Evolutionary conservation across 1,140 invertebrate genomes (phyloP), one percentile per base, ranked within the genome.

Genomic region (Zaprionus nigranus): DNA sequence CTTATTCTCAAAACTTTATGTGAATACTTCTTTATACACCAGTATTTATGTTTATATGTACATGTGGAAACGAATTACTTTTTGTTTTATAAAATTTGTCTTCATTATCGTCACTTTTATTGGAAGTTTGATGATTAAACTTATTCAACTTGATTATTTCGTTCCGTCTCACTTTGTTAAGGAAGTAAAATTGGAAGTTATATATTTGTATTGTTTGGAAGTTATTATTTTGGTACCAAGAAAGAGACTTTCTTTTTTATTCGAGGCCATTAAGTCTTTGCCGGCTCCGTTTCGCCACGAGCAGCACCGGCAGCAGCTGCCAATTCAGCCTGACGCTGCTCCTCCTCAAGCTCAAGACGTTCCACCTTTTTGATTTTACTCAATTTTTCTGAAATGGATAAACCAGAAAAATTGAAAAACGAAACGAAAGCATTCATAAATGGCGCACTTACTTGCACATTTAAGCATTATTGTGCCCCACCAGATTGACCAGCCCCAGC

Each of bases 401-500:
- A n/a, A 15, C 5, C 6, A 12, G 2, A 30, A 24, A 46, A 0
- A 17, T 56, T 56, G 4, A 40, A 4, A 54, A 46, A 24, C 2
- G 24, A 72, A 49, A 5, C 5, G 7, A 12, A 11, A 40, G 3
- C 6, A 9, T 17, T 46, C 22, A 6, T 20, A 61, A 26, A 51
- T 57, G 59, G 11, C 1, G 17, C 30, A 53, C 95, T 95, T 92
- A 96, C 96, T 95, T 80, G 96, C 96, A 92, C 96, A 93, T 88
- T 94, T 95, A 13, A 97, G 93, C 95, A 99, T 97, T 77, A 97
- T 97, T 66, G 98, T 95, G 20, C 98, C 98, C 98, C 98, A 99
- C 95, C 97, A 98, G 61, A 99, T 96, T 34, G 97, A 98, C 98
- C 98, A 99, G 73, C 98, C 98, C 98, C 98, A 99, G 4, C 98